Evolutionary conservation across 2,113 vertebrate species (phyloP), one percentile per base, ranked within the genome.

Genomic region (Rhizomys pruinosus): DNA sequence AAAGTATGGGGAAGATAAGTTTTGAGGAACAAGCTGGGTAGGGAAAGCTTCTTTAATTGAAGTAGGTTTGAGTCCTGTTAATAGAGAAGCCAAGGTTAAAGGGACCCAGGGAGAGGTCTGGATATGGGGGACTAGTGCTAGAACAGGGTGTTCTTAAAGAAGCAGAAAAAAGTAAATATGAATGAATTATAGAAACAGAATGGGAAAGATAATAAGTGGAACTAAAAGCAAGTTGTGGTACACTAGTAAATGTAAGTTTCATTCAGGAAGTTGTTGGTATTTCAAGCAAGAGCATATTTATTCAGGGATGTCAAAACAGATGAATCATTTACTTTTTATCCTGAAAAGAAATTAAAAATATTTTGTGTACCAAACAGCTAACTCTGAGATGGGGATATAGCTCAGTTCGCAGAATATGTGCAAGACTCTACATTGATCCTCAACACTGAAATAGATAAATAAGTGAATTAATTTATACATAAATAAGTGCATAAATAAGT

Each of bases 21-120:
- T 66, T 5, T 2, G 17, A 23, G 42, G 17, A n/a, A 3, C 47
- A 74, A n/a, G 2, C 7, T 22, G 13, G 0, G 1, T 64, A 34
- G 55, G 20, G 27, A 44, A 68, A 66, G 2, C 6, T 72, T 20
- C 19, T 74, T 29, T 74, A 34, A 68, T 42, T 13, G 29, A 79
- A 20, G 9, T 2, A 2, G 17, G 22, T 66, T 71, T 19, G 68
- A 3, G 22, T 52, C 27, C 44, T 63, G 25, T 85, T 37, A 32
- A n/a, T 68, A 20, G 32, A 57, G 20, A 12, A 47, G 2, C 2
- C n/a, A 90, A 69, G 32, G 29, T 3, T 61, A 44, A n/a, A 74
- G 32, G 13, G 25, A 71, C 25, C 34, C 29, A 77, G 2, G 1
- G 34, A 42, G 6, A 22, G 37, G 44, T 5, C 0, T 7, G 72